Evolutionary conservation across 2,888 invertebrate species (phyloP).

Genomic region (Tipula helvola): DNA sequence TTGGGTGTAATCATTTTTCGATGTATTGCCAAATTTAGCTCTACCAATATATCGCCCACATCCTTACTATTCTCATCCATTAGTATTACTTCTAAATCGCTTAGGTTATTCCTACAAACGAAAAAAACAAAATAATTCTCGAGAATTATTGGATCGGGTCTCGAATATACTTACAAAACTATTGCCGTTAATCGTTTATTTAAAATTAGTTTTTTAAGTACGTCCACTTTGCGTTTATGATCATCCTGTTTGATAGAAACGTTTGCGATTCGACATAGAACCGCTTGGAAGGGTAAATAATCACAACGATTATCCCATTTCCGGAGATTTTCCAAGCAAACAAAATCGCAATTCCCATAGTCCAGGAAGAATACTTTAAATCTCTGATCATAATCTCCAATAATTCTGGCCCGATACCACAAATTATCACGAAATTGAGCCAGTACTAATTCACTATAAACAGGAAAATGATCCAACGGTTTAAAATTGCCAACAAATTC

Average conservation of each 20-base stretch:
- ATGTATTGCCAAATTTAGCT: background rate
- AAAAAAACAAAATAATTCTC: background rate
- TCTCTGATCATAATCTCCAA: constrained; percentile 13
- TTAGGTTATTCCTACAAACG: background rate
- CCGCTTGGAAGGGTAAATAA: constrained; percentile 25
- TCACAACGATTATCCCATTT: constrained; percentile 22
- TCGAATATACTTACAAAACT: background rate
- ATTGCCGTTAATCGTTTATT: background rate
- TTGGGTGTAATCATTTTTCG: background rate
- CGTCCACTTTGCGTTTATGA: background rate
- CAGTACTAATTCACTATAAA: constrained; percentile 23
- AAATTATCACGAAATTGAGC: constrained; percentile 24
- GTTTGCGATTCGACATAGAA: constrained; percentile 22
- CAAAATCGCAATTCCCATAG: constrained; percentile 28
- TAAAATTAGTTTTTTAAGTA: background rate
- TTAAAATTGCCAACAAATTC: background rate
- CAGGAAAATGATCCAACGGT: background rate
- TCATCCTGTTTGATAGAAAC: background rate
- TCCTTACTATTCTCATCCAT: background rate
- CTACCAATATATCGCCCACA: background rate
- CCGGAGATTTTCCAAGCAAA: constrained; percentile 22
- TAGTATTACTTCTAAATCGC: background rate
- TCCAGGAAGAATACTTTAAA: constrained; percentile 27
- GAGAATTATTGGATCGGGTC: background rate
- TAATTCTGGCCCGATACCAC: constrained; percentile 30